Conservation (phyloP, 2,888 invertebrate species). For the Cheilosia vulpina region DNA sequence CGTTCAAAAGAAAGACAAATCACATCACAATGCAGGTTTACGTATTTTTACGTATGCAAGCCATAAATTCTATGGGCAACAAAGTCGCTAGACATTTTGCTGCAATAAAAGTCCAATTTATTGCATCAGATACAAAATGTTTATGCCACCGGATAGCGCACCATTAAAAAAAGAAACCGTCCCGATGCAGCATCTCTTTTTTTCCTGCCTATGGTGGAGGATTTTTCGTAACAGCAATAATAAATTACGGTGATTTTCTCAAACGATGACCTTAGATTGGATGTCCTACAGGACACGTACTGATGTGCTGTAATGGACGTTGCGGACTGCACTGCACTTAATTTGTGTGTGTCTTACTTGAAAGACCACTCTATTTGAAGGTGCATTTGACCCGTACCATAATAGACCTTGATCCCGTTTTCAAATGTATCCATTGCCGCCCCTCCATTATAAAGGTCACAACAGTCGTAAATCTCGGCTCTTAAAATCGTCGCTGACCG, state of each 20-base stretch:
- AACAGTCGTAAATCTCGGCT: slow-evolving; percentile 16
- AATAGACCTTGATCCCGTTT: neutral
- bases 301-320: slow-evolving; percentile 41
- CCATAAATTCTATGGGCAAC: slow-evolving; percentile 74
- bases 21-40: slow-evolving; percentile 75
- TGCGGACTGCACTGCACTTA: neutral
- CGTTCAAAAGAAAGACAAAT: slow-evolving; percentile 74
- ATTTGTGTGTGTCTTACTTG: too few species aligned
- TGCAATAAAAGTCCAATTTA: slow-evolving; percentile 75
- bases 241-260: slow-evolving; percentile 74
- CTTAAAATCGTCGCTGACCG: slow-evolving; percentile 26
- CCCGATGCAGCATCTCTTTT: slow-evolving; percentile 67
- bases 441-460: neutral
- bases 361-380: too few species aligned
- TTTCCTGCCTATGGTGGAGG: slow-evolving; percentile 34
- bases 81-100: slow-evolving; percentile 75
- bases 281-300: slow-evolving; percentile 18
- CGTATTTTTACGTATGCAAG: slow-evolving; percentile 75
- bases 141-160: slow-evolving; percentile 55
- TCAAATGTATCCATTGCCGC: neutral
- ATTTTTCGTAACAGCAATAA: slow-evolving; percentile 56
- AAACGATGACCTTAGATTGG: slow-evolving; percentile 69
- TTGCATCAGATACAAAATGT: slow-evolving; percentile 75
- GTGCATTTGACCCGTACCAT: too few species aligned
- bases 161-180: slow-evolving; percentile 32